Evolutionary conservation across 2,888 invertebrate genomes (phyloP).

Genomic region (Noctua comes): DNA sequence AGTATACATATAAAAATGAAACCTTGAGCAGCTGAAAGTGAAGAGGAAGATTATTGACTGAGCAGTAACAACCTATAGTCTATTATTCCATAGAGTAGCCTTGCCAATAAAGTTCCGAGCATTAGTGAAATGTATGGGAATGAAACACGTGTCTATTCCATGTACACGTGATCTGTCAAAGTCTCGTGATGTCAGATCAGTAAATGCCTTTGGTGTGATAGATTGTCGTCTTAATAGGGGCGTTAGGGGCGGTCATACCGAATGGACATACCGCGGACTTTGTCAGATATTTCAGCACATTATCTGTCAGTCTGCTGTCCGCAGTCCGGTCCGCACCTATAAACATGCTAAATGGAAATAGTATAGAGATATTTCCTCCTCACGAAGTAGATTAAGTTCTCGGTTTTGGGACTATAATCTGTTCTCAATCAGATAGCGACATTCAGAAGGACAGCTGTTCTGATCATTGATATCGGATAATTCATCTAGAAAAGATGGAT

Average conservation of each 20-base stretch:
- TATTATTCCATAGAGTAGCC: not conserved
- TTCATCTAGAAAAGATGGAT: not conserved
- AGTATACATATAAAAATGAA: not conserved
- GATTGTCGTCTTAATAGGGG: not conserved
- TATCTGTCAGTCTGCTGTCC: not conserved
- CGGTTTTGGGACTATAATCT: not conserved
- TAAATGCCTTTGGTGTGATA: slow-evolving; percentile 3
- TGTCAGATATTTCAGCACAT: not conserved
- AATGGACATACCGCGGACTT: not conserved
- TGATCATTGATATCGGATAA: not conserved
- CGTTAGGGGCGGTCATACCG: not conserved
- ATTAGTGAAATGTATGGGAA: slow-evolving; percentile 7
- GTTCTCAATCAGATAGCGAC: not conserved
- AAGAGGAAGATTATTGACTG: not conserved
- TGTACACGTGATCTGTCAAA: slow-evolving; percentile 9
- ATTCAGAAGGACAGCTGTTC: not conserved
- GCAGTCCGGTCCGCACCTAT: not conserved
- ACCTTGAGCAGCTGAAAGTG: slow-evolving; percentile 14
- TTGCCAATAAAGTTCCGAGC: slow-evolving; percentile 6
- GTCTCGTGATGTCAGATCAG: not conserved
- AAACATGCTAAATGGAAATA: not conserved
- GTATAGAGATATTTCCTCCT: not conserved
- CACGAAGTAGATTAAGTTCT: not conserved
- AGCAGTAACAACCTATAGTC: not conserved
- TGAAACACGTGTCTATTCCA: not conserved